A percentile compares a stretch with the other conserved stretches of the same genome.
These are phyloP conservation scores for Pteronotus mesoamericanus DNA, from an alignment of 2,797 vertebrate genomes.

Conservation along the genomic window DNA sequence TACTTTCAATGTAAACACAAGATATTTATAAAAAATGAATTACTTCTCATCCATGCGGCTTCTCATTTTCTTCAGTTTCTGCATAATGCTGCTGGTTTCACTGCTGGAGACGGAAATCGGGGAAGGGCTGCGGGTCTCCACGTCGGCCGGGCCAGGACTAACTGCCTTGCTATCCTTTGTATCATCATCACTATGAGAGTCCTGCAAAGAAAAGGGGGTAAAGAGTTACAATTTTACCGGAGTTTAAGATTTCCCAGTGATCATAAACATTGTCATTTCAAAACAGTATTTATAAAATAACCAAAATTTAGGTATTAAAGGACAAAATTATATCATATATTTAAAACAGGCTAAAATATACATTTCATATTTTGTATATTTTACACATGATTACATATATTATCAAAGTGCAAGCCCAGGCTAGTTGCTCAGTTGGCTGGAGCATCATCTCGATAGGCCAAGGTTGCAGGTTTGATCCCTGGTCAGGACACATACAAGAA, in stretches of 20 bases:
- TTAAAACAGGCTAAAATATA: slow-evolving; percentile 14
- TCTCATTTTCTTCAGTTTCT: slow-evolving; percentile 98
- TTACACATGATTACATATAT: neutral
- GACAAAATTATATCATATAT: neutral
- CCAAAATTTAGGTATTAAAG: neutral
- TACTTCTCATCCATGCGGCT: slow-evolving; percentile 98
- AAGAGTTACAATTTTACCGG: neutral
- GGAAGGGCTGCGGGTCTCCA: slow-evolving; percentile 91
- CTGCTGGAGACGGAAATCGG: slow-evolving; percentile 94
- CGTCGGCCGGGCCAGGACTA: slow-evolving; percentile 82
- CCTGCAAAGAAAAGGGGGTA: slow-evolving; percentile 78
- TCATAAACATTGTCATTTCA: neutral
- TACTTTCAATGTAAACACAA: slow-evolving; percentile 9
- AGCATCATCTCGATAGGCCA: no score
- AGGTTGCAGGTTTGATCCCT: no score
- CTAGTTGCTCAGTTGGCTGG: no score
- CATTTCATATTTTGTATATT: neutral
- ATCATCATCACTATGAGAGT: slow-evolving; percentile 84
- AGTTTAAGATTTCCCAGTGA: slow-evolving; percentile 28
- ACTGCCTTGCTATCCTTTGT: slow-evolving; percentile 81
- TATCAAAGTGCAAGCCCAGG: neutral
- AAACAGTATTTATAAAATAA: slow-evolving; percentile 35
- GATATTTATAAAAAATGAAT: slow-evolving; percentile 70
- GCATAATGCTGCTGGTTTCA: slow-evolving; percentile 99
- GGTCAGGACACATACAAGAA: no score